Evolutionary conservation across 2,888 invertebrate species (phyloP).

Genomic region (Mongoloraphidia duomilia): DNA sequence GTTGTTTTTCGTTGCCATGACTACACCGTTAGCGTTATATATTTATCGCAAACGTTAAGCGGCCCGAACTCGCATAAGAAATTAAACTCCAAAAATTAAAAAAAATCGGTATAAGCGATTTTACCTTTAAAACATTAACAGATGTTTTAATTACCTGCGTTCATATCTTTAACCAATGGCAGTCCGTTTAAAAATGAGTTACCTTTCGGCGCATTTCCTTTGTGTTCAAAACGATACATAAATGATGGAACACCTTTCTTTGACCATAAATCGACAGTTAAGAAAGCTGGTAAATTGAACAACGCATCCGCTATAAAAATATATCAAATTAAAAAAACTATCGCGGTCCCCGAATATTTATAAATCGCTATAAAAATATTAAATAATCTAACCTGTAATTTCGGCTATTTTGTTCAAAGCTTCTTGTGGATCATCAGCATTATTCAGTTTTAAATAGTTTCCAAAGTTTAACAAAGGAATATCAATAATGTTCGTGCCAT

Average conservation of each 20-base stretch:
- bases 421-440: conserved; percentile 24
- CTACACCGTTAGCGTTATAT: too few species aligned
- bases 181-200: conserved; percentile 49
- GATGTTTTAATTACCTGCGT: conserved; percentile 13
- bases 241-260: conserved; percentile 45
- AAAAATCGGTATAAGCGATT: too few species aligned
- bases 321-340: conserved; percentile 2
- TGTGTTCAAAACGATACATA: conserved; percentile 62
- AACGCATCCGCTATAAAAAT: conserved; percentile 47
- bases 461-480: conserved; percentile 15
- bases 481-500: too few species aligned
- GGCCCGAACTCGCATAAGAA: too few species aligned
- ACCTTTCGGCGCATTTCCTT: conserved; percentile 45
- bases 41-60: too few species aligned
- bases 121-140: not conserved
- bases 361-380: not conserved
- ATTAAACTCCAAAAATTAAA: too few species aligned
- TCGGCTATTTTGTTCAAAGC: conserved; percentile 42
- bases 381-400: conserved; percentile 34
- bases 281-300: conserved; percentile 61
- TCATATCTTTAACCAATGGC: conserved; percentile 39
- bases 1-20: too few species aligned
- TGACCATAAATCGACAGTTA: conserved; percentile 55
- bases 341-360: not conserved
- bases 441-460: conserved; percentile 23